phyloP scores from a whole-genome alignment of 2,888 invertebrate genomes.

The Eupithecia insigniata region DNA sequence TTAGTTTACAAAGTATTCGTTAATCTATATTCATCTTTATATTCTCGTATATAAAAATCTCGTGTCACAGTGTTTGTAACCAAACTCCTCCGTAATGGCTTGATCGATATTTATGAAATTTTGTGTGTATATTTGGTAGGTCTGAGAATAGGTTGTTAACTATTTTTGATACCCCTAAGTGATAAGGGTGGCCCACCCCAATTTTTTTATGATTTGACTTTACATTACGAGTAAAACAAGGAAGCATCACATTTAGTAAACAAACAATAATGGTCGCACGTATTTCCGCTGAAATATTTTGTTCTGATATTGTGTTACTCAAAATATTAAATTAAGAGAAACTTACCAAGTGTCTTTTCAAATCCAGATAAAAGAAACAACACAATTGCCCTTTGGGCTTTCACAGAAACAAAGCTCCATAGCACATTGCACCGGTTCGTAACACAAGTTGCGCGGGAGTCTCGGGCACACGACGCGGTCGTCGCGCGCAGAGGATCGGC shows the following conservation, averaged over 20 bases:
- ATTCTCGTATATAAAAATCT: no score
- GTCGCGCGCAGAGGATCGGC: constrained; percentile 79
- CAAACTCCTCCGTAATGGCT: no score
- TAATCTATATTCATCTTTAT: no score
- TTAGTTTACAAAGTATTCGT: background rate
- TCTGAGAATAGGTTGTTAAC: no score
- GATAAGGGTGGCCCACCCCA: no score
- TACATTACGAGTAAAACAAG: no score
- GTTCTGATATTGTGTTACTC: background rate
- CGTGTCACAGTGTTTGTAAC: no score
- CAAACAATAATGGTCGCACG: background rate
- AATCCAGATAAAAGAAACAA: constrained; percentile 45
- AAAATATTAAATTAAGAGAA: constrained; percentile 7
- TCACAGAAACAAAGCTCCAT: constrained; percentile 73
- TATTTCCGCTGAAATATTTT: constrained; percentile 1
- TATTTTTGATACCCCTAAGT: no score
- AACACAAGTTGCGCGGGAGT: constrained; percentile 62
- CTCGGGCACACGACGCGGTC: constrained; percentile 73
- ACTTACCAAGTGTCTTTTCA: constrained; percentile 43
- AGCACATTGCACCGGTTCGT: constrained; percentile 59
- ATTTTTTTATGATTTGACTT: no score
- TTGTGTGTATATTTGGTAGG: no score
- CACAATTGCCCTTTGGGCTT: constrained; percentile 67
- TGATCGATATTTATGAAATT: no score
- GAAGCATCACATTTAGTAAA: background rate